Evolutionary conservation across 2,888 invertebrate species (phyloP), one percentile per base, ranked within the genome.

Genomic region (Acleris literana): DNA sequence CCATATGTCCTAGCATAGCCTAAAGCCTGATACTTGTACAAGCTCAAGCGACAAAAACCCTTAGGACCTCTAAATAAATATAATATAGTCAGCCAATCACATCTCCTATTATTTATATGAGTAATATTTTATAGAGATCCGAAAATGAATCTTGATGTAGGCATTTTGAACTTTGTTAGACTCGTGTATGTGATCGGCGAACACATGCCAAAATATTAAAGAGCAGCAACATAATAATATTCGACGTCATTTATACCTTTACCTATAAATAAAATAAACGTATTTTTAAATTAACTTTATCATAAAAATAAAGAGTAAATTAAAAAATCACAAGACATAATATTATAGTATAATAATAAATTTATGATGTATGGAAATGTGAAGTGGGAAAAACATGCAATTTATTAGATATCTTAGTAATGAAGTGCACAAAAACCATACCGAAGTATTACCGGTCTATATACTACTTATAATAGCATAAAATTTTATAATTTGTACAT

Each of bases 141-240:
- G 29, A 3, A 33, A 3, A 2, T 13, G 11, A 3, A 9, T 11
- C 7, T 9, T 11, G 18, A 6, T 1, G n/a, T 17, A 51, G 29
- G 13, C 7, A 16, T 46, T 46, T n/a, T 6, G 46, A 17, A 6
- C n/a, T 46, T 46, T 17, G 16, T 17, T 5, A 46, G 5, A 1
- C 46, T 46, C 6, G 16, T 46, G 13, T 60, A 68, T 56, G 63
- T 64, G 63, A 56, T 7, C 43, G 16, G 9, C 9, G 6, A 51
- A 68, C 33, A 68, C 69, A 68, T 69, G 69, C 69, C 56, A 52
- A 61, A 64, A 54, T 62, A 46, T 59, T 18, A 66, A 64, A 44
- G 46, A 68, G 69, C 69, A 58, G 68, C 69, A 64, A 68, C 58
- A 62, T 62, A 69, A 62, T 51, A 46, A 63, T 65, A 56, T 18